A percentile compares a stretch with the other conserved stretches of the same genome.
These are phyloP conservation scores for Nasonia longicornis DNA, from an alignment of 1,140 invertebrate species.

Conservation along the genomic window DNA sequence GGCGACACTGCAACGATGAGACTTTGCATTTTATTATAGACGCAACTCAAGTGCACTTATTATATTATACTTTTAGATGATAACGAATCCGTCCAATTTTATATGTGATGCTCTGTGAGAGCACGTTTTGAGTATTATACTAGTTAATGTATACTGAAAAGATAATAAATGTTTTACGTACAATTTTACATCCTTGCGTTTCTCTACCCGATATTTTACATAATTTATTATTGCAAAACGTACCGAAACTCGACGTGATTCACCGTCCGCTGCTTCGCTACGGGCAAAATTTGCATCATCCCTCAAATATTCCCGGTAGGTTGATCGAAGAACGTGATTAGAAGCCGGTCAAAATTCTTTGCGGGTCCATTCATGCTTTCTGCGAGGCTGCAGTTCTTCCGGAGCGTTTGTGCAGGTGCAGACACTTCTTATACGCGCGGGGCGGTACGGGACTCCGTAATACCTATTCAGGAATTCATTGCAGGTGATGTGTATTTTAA, in stretches of 20 bases:
- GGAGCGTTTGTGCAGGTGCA: not conserved
- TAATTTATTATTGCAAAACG: too few species aligned
- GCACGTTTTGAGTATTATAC: not conserved
- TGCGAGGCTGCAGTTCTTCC: not conserved
- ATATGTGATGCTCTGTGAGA: not conserved
- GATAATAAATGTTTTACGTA: not conserved
- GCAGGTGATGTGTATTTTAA: too few species aligned
- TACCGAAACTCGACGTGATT: too few species aligned
- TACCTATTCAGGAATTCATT: too few species aligned
- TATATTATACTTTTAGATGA: not conserved
- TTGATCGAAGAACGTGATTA: not conserved
- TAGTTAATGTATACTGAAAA: not conserved
- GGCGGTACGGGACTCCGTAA: too few species aligned
- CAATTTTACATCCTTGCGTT: too few species aligned
- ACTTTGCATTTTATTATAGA: not conserved
- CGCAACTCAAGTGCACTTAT: not conserved
- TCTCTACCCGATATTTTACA: too few species aligned
- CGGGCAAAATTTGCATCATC: not conserved
- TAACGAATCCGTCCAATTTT: not conserved
- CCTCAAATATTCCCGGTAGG: not conserved
- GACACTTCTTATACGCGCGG: too few species aligned
- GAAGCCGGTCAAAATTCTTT: not conserved
- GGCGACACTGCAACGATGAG: not conserved
- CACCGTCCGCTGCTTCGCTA: too few species aligned
- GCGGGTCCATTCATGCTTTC: not conserved